Base-by-base conservation (phyloP, 2,113 vertebrate species). In the Paradoxurus hermaphroditus region DNA sequence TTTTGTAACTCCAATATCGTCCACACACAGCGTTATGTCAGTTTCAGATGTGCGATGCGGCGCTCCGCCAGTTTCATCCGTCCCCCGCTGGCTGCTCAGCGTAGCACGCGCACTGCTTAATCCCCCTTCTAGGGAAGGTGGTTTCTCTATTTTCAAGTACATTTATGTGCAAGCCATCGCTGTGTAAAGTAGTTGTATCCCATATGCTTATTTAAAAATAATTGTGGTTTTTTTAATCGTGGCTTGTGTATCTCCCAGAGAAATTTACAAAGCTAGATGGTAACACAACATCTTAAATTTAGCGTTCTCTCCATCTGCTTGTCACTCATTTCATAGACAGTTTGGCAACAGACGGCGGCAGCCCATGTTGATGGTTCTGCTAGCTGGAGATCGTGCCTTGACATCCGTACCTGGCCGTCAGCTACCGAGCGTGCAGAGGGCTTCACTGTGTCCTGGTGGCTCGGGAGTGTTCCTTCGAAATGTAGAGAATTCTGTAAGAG, bases 201-300 rank as follows among this genome's bases (percentile, higher is more conserved):
- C 88, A 94, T 97, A 82, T 94, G 96, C 87, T 97, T 97, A 97
- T 95, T 98, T 97, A 85, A 98, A 97, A 97, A 97, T 92, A 96
- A 97, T 96, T 94, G 44, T 94, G 83, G 51, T 4, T 53, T 51
- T 51, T 51, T 51, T 46, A 83, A 89, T 83, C 75, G 62, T 94
- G 85, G 92, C 83, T 95, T 94, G 49, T 87, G 21, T 96, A 93
- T 96, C 85, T 96, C 72, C 73, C 91, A 82, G 94, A 95, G 85
- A 96, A 96, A 96, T 97, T 91, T 89, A 95, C 92, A 83, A 92
- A 65, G 51, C 90, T 96, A 31, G 92, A 85, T 77, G 86, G 75
- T 63, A 97, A 34, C n/a, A 44, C 23, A 44, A 2, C 73, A 84
- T 91, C 83, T 87, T 92, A 70, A 79, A 89, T 91, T 81, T 83